Evolutionary conservation across 2,113 vertebrate genomes (phyloP), one percentile per base, ranked within the genome.

Genomic region (Azemiops feae): DNA sequence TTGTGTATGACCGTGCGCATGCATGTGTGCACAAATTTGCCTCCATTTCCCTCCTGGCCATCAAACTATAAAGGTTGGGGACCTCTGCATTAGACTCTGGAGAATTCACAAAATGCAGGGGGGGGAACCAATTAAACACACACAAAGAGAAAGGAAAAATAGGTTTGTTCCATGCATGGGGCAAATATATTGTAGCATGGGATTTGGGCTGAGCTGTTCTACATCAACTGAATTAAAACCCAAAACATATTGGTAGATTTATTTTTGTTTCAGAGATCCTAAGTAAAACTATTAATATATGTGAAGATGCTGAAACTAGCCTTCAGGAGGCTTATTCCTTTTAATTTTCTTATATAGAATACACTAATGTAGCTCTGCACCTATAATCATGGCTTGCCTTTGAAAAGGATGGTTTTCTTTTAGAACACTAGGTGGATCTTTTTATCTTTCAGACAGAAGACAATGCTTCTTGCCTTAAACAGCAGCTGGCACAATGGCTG

Each of bases 391-490:
- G 16, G 14, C 8, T 54, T 86, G 3, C 39, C 39, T 92, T 92
- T 50, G n/a, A 52, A 53, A 50, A 57, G n/a, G 55, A 25, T 30
- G 4, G 27, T 34, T 87, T 92, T 50, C 91, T 87, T 87, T 92
- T 92, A 85, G 43, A 92, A 10, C 8, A 50, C 47, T 10, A 50
- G 47, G 47, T 50, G 47, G 47, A 50, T 92, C 85, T 43, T 92
- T 92, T 60, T 10, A 30, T 60, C 54, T 92, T 92, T 92, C 85
- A 87, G 34, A 87, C 54, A 52, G 55, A 87, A 92, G 39, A 60
- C 43, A 50, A 34, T 8, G 10, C 47, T 87, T 92, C 85, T 87
- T 55, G 27, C 85, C 54, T 92, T 87, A 92, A 87, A 87, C 34
- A 87, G 85, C 54, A 60, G 27, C 85, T 92, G 10, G 45, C 87